A percentile compares a stretch with the other conserved stretches of the same genome.
These are phyloP conservation scores for Eulimnadia texana DNA, from an alignment of 1,140 invertebrate species.

Conservation along the genomic window DNA sequence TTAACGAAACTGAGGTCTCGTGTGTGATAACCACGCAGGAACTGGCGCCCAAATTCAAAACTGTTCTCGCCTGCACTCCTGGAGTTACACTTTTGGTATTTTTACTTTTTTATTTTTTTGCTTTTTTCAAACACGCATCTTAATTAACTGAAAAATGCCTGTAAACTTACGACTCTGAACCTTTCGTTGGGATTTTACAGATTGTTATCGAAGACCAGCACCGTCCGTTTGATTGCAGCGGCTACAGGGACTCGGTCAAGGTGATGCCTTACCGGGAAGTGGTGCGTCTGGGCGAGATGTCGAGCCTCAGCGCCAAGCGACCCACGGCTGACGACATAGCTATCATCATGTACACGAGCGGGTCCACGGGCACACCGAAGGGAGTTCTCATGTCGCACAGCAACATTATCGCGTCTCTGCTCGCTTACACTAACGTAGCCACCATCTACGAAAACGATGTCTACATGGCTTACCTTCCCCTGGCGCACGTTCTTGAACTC, in stretches of 20 bases:
- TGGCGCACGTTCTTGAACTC: constrained; percentile 95
- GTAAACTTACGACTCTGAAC: not conserved
- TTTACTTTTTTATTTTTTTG: not conserved
- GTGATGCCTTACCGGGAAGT: constrained; percentile 47
- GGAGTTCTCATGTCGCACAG: constrained; percentile 56
- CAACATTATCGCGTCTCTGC: constrained; percentile 77
- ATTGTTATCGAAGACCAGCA: constrained; percentile 16
- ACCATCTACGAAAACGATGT: constrained; percentile 44
- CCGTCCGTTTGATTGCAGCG: constrained; percentile 19
- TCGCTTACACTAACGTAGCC: constrained; percentile 59
- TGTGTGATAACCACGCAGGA: constrained; percentile 80
- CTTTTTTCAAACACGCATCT: too few species aligned
- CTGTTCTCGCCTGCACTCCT: constrained; percentile 49
- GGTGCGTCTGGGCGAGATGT: constrained; percentile 31
- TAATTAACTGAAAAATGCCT: not conserved
- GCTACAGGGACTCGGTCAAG: constrained; percentile 42
- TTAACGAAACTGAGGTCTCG: constrained; percentile 90
- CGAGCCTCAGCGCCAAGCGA: constrained; percentile 31
- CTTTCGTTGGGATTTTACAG: not conserved
- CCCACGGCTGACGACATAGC: constrained; percentile 61
- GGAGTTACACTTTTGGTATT: constrained; percentile 33
- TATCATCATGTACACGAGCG: constrained; percentile 93
- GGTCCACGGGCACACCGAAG: constrained; percentile 60
- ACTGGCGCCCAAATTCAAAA: constrained; percentile 74
- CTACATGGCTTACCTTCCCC: constrained; percentile 86